A percentile compares a stretch with the other conserved stretches of the same genome.
Evolutionary conservation across 2,888 invertebrate genomes (phyloP).

Genomic region (Adineta ricciae): DNA sequence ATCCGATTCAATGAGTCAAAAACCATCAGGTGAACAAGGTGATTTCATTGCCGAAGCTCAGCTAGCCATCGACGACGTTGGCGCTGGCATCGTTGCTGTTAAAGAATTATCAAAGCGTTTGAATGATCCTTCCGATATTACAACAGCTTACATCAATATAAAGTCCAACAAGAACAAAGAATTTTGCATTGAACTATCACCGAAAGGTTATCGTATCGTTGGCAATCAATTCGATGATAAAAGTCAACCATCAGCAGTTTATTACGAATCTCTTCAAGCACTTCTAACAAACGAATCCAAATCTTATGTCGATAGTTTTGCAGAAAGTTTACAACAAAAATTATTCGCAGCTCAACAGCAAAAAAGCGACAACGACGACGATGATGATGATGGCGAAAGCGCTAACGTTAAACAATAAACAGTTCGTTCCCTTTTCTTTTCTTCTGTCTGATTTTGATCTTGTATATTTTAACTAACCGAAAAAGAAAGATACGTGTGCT

Average conservation of each 20-base stretch:
- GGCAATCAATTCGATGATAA: not conserved
- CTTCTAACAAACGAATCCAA: not conserved
- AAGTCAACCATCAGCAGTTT: not conserved
- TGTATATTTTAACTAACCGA: not conserved
- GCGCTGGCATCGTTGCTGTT: not conserved
- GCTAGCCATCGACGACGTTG: not conserved
- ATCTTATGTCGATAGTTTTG: constrained; percentile 5
- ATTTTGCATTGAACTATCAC: not conserved
- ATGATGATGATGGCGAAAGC: not conserved
- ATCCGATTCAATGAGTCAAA: not conserved
- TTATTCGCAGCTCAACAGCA: not conserved
- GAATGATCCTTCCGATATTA: not conserved
- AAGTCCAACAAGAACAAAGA: not conserved
- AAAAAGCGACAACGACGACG: not conserved
- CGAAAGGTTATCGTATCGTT: not conserved
- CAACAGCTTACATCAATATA: not conserved
- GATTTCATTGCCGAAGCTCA: not conserved
- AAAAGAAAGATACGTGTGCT: not conserved
- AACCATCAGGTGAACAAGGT: not conserved
- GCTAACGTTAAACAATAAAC: not conserved
- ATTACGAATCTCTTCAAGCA: constrained; percentile 20
- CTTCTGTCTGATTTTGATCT: not conserved
- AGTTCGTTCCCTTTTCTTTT: not conserved
- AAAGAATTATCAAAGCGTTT: not conserved
- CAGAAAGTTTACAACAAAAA: not conserved